Conservation (phyloP, 2,888 invertebrate genomes). For the Lacanobia oleracea region DNA sequence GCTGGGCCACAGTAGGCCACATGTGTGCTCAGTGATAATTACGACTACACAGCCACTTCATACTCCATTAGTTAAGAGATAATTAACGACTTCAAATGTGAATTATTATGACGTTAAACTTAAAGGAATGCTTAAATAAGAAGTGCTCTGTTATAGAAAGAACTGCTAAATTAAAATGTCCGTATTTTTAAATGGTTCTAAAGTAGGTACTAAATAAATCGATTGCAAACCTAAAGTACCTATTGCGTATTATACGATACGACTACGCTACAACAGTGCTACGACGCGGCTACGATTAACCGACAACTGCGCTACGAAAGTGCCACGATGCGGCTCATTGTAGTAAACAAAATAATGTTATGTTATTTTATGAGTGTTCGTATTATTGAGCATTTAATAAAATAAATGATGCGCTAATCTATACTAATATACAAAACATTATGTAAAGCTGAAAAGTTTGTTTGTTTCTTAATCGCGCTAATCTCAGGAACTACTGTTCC, state of each 20-base stretch:
- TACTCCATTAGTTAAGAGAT: conserved; percentile 51
- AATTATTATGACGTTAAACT: conserved; percentile 32
- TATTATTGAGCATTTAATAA: neutral
- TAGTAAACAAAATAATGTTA: neutral
- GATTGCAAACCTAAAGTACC: neutral
- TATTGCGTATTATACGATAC: neutral
- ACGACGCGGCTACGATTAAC: neutral
- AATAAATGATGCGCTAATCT: neutral
- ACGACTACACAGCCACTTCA: conserved; percentile 43
- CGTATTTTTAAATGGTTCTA: neutral
- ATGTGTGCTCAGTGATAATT: conserved; percentile 60
- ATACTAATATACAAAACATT: too few relatives aligned
- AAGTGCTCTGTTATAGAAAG: conserved; percentile 1
- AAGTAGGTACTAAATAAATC: neutral
- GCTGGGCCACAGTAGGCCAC: conserved; percentile 42
- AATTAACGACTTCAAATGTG: conserved; percentile 41
- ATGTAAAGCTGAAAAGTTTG: too few relatives aligned
- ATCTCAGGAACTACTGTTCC: too few relatives aligned
- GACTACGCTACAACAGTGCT: neutral
- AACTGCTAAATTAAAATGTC: neutral
- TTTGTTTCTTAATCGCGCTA: too few relatives aligned
- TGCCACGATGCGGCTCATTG: neutral
- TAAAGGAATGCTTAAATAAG: conserved; percentile 1
- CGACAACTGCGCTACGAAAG: neutral
- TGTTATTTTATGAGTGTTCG: neutral